Evolutionary conservation across 2,797 vertebrate species (phyloP), one percentile per base, ranked within the genome.

Genomic region (Lateolabrax maculatus): DNA sequence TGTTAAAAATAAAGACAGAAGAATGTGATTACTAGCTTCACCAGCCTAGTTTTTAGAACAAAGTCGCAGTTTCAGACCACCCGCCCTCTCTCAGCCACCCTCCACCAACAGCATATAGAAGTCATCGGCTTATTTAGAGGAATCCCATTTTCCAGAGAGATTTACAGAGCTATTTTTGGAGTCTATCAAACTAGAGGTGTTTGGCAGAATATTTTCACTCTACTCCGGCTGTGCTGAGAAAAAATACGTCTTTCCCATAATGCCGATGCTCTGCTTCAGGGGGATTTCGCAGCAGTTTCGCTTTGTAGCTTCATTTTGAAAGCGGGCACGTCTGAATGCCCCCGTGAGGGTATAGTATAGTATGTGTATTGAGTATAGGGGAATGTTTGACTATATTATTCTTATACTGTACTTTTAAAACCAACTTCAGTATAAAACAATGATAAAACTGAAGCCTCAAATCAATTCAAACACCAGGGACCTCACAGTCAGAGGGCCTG

Each of bases 101-200:
- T 39, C 37, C 44, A 58, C 25, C 67, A 53, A 9, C 71, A 60
- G 48, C 58, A 51, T 51, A 49, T 37, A 49, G 19, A 80, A 82
- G 72, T 71, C 71, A 53, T 60, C 64, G 9, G 76, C 74, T 78
- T 89, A 87, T 89, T 84, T 76, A 79, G 82, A 85, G 73, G 75
- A 90, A 90, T 87, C 86, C 77, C 85, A 86, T 89, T 87, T 91
- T 91, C 83, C 82, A 65, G 82, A 71, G 87, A 84, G 87, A 86
- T 84, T 88, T 85, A 36, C 60, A 1, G 11, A 65, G 71, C 83
- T 90, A 89, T 90, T 84, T 86, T 43, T 41, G 71, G 74, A 81
- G 29, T 80, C 79, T 56, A 76, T 87, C 79, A 83, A 81, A 79
- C 65, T 25, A 25, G 79, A 84, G 80, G 84, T 84, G 81, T 87